Base-by-base conservation (phyloP, 2,888 invertebrate species). In the Ectobius pallidus region DNA sequence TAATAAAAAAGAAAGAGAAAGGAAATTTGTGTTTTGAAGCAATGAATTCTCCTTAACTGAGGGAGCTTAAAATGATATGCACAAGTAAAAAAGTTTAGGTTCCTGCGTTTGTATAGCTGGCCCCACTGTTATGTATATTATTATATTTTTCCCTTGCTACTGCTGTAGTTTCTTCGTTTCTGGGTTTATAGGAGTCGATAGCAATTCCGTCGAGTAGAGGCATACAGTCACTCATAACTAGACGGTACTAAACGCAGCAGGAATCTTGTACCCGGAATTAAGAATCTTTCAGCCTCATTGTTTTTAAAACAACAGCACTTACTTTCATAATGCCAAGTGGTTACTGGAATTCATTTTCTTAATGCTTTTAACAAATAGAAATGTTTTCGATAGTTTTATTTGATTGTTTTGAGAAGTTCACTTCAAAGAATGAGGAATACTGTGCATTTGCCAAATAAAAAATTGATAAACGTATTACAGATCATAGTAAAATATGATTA, bases 1-100 rank as follows among this genome's bases (percentile, higher is more conserved):
- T 71, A 71, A 71, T 71, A 71, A 71, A 71, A 71, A 65, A 63
- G 63, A 46, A 63, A 62, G 42, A 70, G 70, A 71, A 62, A 52
- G 62, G 34, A 27, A 71, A 71, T 71, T 71, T 65, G 71, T 71
- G 63, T 71, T 71, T 65, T 63, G 52, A 52, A 18, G 71, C 52
- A 27, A 71, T 71, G 71, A 71, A 71, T 71, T 65, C 46, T 65
- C n/a, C 65, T 65, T 65, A 65, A 65, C 65, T 65, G 46, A 27
- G 65, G 65, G 65, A 46, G 65, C 65, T 65, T 65, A 65, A 65
- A 65, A 65, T 65, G 25, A 65, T 65, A 65, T 65, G 65, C 65
- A 65, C 27, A 46, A 65, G 46, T 46, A 65, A 65, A 44, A n/a
- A 46, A 44, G 65, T 65, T 32, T 58, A 32, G 58, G 22, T 46